A percentile compares a stretch with the other conserved stretches of the same genome.
phyloP scores from a whole-genome alignment of 2,113 vertebrate genomes.

The Dissostichus mawsoni region DNA sequence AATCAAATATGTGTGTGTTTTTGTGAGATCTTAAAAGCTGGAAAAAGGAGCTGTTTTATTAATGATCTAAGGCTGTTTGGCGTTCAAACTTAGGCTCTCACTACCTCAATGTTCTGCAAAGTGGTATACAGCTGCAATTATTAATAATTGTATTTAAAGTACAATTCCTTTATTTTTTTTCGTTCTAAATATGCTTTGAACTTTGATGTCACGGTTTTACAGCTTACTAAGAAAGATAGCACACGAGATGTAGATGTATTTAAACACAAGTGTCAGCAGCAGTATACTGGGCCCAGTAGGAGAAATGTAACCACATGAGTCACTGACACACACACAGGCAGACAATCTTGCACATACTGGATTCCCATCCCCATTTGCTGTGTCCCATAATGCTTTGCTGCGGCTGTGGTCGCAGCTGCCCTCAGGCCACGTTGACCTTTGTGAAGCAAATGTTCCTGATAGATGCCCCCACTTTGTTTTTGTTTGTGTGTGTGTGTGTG shows the following conservation, averaged over 20 bases:
- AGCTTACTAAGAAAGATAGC: background rate
- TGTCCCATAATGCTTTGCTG: slow-evolving; percentile 70
- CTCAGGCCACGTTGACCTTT: slow-evolving; percentile 74
- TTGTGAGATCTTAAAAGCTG: background rate
- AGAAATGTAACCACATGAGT: slow-evolving; percentile 44
- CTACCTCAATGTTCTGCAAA: background rate
- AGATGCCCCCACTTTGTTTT: slow-evolving; percentile 45
- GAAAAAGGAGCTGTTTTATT: background rate
- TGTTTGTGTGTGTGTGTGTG: slow-evolving; percentile 18
- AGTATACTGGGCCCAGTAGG: slow-evolving; percentile 34
- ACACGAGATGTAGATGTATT: background rate
- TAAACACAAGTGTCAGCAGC: slow-evolving; percentile 26
- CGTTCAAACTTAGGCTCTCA: background rate
- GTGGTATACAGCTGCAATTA: background rate
- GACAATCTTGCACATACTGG: slow-evolving; percentile 22
- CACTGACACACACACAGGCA: slow-evolving; percentile 42
- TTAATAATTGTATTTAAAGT: background rate
- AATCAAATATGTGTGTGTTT: background rate
- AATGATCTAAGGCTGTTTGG: background rate
- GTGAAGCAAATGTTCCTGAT: slow-evolving; percentile 74
- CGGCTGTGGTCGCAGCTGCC: slow-evolving; percentile 59
- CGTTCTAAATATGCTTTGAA: background rate
- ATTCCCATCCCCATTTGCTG: slow-evolving; percentile 25
- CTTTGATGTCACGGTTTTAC: background rate
- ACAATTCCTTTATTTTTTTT: background rate